Evolutionary conservation across 2,888 invertebrate genomes (phyloP).

Genomic region (Andricus curvator): DNA sequence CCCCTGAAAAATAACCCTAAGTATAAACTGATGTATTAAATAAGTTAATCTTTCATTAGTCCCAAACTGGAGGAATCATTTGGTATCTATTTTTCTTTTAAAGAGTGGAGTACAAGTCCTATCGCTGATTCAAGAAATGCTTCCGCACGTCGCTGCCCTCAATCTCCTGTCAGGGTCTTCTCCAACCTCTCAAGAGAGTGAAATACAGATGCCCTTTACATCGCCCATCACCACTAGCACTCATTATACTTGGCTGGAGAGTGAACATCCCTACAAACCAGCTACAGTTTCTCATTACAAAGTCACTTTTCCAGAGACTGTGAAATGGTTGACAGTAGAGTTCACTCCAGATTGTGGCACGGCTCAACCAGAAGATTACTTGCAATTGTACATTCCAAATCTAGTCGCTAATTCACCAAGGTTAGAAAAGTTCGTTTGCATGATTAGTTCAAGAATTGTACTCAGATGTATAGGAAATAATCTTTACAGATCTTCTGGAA

Average conservation of each 20-base stretch:
- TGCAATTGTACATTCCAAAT: slow-evolving; percentile 86
- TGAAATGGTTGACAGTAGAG: slow-evolving; percentile 95
- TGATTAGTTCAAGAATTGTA: slow-evolving; percentile 12
- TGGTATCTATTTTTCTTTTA: slow-evolving; percentile 62
- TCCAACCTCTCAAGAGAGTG: slow-evolving; percentile 76
- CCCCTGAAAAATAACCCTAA: too few species aligned
- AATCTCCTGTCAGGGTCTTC: slow-evolving; percentile 83
- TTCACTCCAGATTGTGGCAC: slow-evolving; percentile 96
- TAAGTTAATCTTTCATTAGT: slow-evolving; percentile 6
- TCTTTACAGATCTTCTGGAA: slow-evolving; percentile 55
- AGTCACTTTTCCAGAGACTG: slow-evolving; percentile 91
- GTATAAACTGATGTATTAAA: not conserved
- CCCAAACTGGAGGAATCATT: slow-evolving; percentile 34
- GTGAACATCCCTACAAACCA: slow-evolving; percentile 97
- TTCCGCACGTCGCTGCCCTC: slow-evolving; percentile 93
- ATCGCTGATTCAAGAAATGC: slow-evolving; percentile 90
- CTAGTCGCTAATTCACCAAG: slow-evolving; percentile 58
- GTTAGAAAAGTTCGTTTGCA: slow-evolving; percentile 56
- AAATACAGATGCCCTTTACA: slow-evolving; percentile 67
- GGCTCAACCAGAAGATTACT: slow-evolving; percentile 94
- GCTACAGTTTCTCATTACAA: slow-evolving; percentile 92
- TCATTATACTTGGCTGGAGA: slow-evolving; percentile 95
- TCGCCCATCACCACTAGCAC: slow-evolving; percentile 83
- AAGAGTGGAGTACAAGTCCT: slow-evolving; percentile 92
- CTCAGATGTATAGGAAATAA: slow-evolving; percentile 1